Evolutionary conservation across 1,140 invertebrate genomes (phyloP), one percentile per base, ranked within the genome.

Genomic region (Drosophila nebulosa): DNA sequence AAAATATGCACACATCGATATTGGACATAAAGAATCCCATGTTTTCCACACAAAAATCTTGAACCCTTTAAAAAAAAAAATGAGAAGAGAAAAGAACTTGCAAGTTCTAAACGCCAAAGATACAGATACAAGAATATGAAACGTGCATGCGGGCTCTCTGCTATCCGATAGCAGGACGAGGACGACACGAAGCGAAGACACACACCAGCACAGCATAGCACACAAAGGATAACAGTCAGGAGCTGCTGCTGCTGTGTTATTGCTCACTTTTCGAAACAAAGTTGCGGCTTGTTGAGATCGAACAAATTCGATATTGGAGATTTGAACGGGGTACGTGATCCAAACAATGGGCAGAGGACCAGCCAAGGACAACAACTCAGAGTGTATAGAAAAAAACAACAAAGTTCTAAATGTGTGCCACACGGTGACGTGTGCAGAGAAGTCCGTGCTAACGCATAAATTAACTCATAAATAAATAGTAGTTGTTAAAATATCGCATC

Each of bases 81-180:
- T n/a, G n/a, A n/a, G n/a, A n/a, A n/a, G n/a, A n/a, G n/a, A 88
- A 78, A 69, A 39, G 81, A 86, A 86, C 84, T 76, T 88, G 74
- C 79, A 74, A 88, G 84, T 88, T 89, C 55, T 50, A 73, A 79
- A 65, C 80, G 76, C 57, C 55, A 68, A 55, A 66, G 80, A 85
- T 76, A 35, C 67, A 70, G 74, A 77, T 74, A 75, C 30, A 78
- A 60, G 73, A 85, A 85, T 70, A 69, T 73, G 69, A 85, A 85
- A 79, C 81, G 60, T 57, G 62, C n/a, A 88, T 88, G 83, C 83
- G 83, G 83, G 83, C 78, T 50, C 78, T 50, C 66, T 79, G 83
- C 83, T 89, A 88, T 89, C 83, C 83, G 83, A 88, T 88, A 88
- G 81, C 74, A 65, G 64, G 36, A 70, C 52, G 10, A 56, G 27